Base-by-base conservation (phyloP, 2,888 invertebrate species). In the Aleiodes alternator region DNA sequence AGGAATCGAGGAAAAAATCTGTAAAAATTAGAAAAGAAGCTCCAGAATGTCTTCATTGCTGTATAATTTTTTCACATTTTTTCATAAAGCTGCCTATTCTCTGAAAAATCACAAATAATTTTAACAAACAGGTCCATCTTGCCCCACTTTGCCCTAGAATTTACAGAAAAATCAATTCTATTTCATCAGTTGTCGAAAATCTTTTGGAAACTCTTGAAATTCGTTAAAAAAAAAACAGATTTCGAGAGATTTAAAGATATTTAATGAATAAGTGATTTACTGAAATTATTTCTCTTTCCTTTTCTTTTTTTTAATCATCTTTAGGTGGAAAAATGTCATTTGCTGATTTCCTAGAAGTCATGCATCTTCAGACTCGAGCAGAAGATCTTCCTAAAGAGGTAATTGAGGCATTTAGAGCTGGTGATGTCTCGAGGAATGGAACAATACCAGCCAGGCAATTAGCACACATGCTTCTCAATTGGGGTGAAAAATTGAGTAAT, bases 311-410 rank as follows among this genome's bases (percentile, higher is more conserved):
- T 23, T 1, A 68, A 73, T 59, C 53, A 34, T 61, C 59, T 76
- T 87, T 92, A 92, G 95, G 94, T 81, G 97, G 97, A 0, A 96
- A 96, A 90, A 96, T 97, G 95, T 95, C 95, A 0, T 98, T 98
- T 89, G 97, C 98, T 0, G 97, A 98, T 85, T 98, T 98, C 86
- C 90, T 98, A 64, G 97, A 98, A 87, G 96, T 98, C 1, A 97
- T 98, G 96, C 97, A 98, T 87, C 93, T 95, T 73, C 98, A 98
- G 88, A 96, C 95, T 38, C 92, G 91, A 87, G 94, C 95, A 6
- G 97, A 97, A 87, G 94, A 96, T 84, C 90, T 96, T 12, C 95
- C 96, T 0, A 93, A 92, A 83, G 96, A 97, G 91, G 94, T 96
- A 0, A 94, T 97, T 69, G 95, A 96, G 69, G 98, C 98, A 0